These are phyloP conservation scores for Gallinago paraguaiae DNA, from an alignment of 2,113 vertebrate genomes.

Conservation along the genomic window DNA sequence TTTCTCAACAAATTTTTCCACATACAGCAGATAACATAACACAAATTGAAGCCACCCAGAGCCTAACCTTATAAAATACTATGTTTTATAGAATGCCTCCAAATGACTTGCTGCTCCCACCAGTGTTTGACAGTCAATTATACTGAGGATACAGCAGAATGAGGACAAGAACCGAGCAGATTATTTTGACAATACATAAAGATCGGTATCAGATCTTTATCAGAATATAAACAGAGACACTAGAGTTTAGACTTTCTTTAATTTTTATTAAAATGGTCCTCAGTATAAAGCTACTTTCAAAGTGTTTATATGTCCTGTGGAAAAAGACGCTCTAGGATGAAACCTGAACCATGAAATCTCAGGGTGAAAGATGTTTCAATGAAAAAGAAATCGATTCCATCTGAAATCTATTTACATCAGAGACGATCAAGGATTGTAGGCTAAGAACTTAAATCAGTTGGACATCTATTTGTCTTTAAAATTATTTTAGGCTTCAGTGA, in stretches of 20 bases:
- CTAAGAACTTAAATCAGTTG: background rate
- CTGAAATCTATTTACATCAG: background rate
- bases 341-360: background rate
- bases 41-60: background rate
- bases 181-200: background rate
- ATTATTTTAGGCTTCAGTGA: background rate
- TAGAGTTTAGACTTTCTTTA: background rate
- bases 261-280: background rate
- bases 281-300: background rate
- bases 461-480: background rate
- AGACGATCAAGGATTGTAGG: background rate
- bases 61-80: background rate
- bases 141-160: background rate
- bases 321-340: background rate
- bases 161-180: background rate
- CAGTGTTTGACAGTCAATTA: background rate
- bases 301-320: background rate
- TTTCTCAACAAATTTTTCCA: background rate
- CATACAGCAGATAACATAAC: rapidly evolving
- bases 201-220: background rate
- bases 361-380: background rate
- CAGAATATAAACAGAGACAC: background rate
- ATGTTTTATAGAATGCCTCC: rapidly evolving
- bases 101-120: background rate
- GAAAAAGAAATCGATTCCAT: background rate